Percentiles rank a stretch among this genome's conserved stretches.
These are phyloP conservation scores for Stegophylla sp. DNA, from an alignment of 2,888 invertebrate genomes.

Conservation along the genomic window DNA sequence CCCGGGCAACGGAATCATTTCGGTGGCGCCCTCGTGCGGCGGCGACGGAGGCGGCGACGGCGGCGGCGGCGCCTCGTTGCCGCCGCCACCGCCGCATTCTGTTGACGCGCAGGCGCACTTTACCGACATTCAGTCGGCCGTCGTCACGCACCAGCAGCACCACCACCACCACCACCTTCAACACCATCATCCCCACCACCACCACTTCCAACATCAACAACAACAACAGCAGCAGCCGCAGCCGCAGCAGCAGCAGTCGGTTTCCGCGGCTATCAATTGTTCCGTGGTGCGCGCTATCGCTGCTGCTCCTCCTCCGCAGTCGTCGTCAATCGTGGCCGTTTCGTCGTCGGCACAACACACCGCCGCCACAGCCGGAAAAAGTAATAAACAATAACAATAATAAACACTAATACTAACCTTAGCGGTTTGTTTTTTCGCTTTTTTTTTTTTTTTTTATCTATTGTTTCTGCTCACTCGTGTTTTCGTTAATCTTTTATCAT, in stretches of 20 bases:
- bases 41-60: neutral
- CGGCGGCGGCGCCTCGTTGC: neutral
- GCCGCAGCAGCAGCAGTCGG: slow-evolving; percentile 48
- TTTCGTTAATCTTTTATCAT: too few relatives aligned
- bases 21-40: slow-evolving; percentile 59
- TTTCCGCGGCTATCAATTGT: slow-evolving; percentile 50
- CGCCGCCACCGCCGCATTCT: slow-evolving; percentile 19
- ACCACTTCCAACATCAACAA: slow-evolving; percentile 19
- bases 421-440: neutral
- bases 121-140: slow-evolving; percentile 47
- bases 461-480: too few relatives aligned
- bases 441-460: neutral
- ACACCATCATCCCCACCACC: slow-evolving; percentile 10
- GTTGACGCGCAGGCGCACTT: slow-evolving; percentile 53
- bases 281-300: slow-evolving; percentile 38
- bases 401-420: too few relatives aligned
- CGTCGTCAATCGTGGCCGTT: slow-evolving; percentile 22
- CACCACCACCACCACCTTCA: slow-evolving; percentile 25
- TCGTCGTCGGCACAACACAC: slow-evolving; percentile 42
- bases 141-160: slow-evolving; percentile 25
- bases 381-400: slow-evolving; percentile 12
- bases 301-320: neutral
- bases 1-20: slow-evolving; percentile 45
- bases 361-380: slow-evolving; percentile 26
- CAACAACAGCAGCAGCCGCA: slow-evolving; percentile 36